These are phyloP conservation scores for Mus spicilegus DNA, from an alignment of 2,113 vertebrate species.

Conservation along the genomic window DNA sequence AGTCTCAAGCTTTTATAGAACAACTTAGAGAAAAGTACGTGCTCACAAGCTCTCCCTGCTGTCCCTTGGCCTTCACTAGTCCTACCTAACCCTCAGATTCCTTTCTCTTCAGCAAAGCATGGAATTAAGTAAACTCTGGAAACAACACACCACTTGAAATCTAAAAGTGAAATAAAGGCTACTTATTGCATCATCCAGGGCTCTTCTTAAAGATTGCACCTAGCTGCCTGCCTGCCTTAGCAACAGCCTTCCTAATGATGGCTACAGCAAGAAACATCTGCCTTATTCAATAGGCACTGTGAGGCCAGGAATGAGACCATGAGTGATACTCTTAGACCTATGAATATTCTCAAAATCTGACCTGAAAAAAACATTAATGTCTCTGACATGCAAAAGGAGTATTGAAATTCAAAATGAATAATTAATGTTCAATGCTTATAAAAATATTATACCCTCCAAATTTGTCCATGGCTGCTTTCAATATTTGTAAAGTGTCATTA, in stretches of 20 bases:
- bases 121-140: constrained; percentile 15
- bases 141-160: background rate
- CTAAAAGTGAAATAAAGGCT: background rate
- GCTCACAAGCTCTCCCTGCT: background rate
- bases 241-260: constrained; percentile 36
- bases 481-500: constrained; percentile 35
- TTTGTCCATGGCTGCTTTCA: constrained; percentile 20
- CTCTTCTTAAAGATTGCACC: constrained; percentile 24
- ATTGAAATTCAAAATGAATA: constrained; percentile 30
- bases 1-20: constrained; percentile 1
- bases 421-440: background rate
- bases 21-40: background rate
- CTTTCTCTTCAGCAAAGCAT: background rate
- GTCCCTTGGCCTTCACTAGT: background rate
- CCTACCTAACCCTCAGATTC: background rate
- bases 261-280: constrained; percentile 28
- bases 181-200: constrained; percentile 27
- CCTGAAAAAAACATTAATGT: background rate
- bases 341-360: constrained; percentile 20
- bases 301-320: background rate
- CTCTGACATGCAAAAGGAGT: constrained; percentile 26
- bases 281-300: background rate
- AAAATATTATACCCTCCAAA: constrained; percentile 4
- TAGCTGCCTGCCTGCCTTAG: constrained; percentile 25
- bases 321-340: background rate